These are phyloP conservation scores for Phalacrocorax brasilianus DNA, from an alignment of 2,113 vertebrate genomes.

Conservation along the genomic window DNA sequence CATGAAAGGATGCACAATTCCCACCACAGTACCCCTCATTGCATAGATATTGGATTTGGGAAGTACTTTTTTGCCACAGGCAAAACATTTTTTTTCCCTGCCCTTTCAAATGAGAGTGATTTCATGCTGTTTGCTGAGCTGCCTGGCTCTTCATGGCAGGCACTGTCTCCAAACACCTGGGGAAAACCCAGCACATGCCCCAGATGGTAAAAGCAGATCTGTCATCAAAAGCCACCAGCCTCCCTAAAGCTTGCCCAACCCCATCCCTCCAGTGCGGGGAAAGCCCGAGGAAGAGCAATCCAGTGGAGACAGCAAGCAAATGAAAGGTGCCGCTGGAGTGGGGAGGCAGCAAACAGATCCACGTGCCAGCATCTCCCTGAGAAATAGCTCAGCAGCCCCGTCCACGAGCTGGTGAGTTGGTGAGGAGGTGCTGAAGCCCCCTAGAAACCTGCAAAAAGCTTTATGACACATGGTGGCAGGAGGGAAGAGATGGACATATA, in stretches of 20 bases:
- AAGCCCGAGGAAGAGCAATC: background rate
- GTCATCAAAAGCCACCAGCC: background rate
- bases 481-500: rapidly evolving
- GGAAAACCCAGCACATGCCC: background rate
- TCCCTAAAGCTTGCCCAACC: background rate
- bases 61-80: background rate
- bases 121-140: background rate
- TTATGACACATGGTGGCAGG: background rate
- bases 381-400: background rate
- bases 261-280: rapidly evolving
- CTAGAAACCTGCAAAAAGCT: background rate
- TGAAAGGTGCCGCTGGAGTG: background rate
- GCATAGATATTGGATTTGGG: conserved; percentile 47
- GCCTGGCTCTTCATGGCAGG: background rate
- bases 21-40: background rate
- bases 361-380: conserved; percentile 24
- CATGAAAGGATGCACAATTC: background rate
- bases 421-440: background rate
- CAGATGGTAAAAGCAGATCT: background rate
- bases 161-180: background rate
- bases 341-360: conserved; percentile 39
- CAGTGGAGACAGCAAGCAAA: background rate
- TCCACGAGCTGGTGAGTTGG: background rate
- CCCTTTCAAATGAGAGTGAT: background rate
- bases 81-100: background rate